Evolutionary conservation across 2,888 invertebrate species (phyloP).

Genomic region (Cremastinae sp.): DNA sequence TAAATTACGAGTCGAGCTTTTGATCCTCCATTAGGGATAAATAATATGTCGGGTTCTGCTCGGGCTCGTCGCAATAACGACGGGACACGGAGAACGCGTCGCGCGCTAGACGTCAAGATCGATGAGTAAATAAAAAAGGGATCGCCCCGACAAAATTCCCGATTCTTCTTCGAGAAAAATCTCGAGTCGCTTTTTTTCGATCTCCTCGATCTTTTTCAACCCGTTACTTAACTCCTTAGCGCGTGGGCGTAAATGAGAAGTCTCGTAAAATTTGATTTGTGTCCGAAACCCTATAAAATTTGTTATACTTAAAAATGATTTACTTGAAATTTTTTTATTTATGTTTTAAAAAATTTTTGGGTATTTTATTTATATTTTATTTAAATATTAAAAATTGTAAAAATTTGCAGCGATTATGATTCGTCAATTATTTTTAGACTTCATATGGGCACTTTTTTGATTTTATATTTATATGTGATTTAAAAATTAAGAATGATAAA

Average conservation of each 20-base stretch:
- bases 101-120: slow-evolving; percentile 33
- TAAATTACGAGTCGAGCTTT: slow-evolving; percentile 36
- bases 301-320: slow-evolving; percentile 1
- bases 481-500: too few species aligned
- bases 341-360: too few species aligned
- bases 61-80: slow-evolving; percentile 24
- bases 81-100: neutral
- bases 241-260: slow-evolving; percentile 13
- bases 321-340: slow-evolving; percentile 6
- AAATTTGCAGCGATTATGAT: too few species aligned
- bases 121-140: slow-evolving; percentile 48
- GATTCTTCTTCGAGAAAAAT: slow-evolving; percentile 46
- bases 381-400: too few species aligned
- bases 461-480: too few species aligned
- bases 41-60: slow-evolving; percentile 40
- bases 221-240: slow-evolving; percentile 1
- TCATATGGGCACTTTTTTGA: too few species aligned
- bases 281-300: neutral
- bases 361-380: too few species aligned
- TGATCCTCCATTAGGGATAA: slow-evolving; percentile 53
- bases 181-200: slow-evolving; percentile 28
- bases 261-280: slow-evolving; percentile 35
- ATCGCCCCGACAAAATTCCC: slow-evolving; percentile 27
- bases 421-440: too few species aligned
- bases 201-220: neutral